Conservation (phyloP, 1,140 invertebrate species). For the Holotrichia oblita region DNA sequence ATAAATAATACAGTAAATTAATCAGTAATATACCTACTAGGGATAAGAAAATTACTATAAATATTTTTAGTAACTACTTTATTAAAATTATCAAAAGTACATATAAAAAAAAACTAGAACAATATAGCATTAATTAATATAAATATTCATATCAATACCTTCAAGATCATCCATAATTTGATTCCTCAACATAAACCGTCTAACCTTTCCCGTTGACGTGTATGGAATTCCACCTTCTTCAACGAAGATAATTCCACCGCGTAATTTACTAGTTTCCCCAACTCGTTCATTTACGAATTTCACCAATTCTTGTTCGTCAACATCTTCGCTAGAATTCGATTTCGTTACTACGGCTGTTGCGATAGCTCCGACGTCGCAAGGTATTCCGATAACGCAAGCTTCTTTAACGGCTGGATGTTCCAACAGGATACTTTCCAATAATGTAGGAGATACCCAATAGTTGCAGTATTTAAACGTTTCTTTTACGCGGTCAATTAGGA, state of each 20-base stretch:
- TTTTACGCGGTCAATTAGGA: constrained; percentile 74
- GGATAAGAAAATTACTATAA: too few relatives aligned
- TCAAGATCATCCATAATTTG: not conserved
- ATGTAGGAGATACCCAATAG: constrained; percentile 60
- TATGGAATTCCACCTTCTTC: not conserved
- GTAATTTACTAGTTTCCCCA: not conserved
- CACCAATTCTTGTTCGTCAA: not conserved
- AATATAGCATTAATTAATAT: not conserved
- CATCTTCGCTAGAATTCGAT: constrained; percentile 40
- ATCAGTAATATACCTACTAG: too few relatives aligned
- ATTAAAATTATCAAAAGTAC: too few relatives aligned
- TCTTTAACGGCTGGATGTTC: constrained; percentile 71
- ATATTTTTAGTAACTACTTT: too few relatives aligned
- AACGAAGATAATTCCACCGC: not conserved
- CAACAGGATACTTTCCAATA: constrained; percentile 72
- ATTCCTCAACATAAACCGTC: not conserved
- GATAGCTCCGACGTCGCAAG: constrained; percentile 69
- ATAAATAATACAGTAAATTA: too few relatives aligned
- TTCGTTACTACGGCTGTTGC: constrained; percentile 71
- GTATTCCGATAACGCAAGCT: constrained; percentile 73
- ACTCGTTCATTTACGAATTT: not conserved
- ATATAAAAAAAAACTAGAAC: too few relatives aligned
- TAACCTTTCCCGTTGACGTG: not conserved
- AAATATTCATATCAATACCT: not conserved
- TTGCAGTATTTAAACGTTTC: constrained; percentile 77